Percentiles rank a stretch among this genome's conserved stretches.
Conservation (phyloP, 2,113 vertebrate species). For the Solenodon paradoxus region DNA sequence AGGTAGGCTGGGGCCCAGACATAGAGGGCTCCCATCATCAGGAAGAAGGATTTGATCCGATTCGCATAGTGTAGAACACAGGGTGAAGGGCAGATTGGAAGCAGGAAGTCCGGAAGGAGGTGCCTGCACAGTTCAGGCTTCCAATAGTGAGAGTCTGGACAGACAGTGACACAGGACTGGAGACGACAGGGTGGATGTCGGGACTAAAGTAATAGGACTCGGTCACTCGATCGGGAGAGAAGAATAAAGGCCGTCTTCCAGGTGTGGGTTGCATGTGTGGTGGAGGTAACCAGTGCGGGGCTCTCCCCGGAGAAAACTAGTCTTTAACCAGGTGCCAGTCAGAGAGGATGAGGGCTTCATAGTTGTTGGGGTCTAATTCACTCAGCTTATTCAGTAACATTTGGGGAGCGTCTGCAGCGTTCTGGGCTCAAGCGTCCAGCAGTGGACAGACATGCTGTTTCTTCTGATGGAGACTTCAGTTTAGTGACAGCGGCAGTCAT, state of each 20-base stretch:
- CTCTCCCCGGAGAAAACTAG: background rate
- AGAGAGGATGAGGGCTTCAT: background rate
- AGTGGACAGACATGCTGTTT: background rate
- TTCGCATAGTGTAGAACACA: background rate
- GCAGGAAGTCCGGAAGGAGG: background rate
- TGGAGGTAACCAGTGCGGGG: background rate
- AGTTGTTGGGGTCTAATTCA: background rate
- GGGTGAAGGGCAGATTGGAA: background rate
- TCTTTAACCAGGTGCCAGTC: slow-evolving; percentile 3
- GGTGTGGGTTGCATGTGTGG: background rate
- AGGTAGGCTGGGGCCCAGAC: background rate
- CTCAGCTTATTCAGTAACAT: slow-evolving; percentile 15
- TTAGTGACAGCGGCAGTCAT: background rate
- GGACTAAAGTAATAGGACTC: background rate
- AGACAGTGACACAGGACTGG: background rate
- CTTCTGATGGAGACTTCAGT: background rate
- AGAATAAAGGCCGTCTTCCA: background rate
- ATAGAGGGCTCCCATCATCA: background rate
- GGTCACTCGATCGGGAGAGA: background rate
- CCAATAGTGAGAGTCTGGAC: background rate
- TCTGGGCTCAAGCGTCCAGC: background rate
- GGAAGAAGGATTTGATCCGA: background rate
- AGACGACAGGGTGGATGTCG: background rate
- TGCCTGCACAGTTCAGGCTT: background rate
- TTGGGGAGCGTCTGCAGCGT: background rate